Base-by-base conservation (phyloP, 2,888 invertebrate genomes). In the Brachyopa scutellaris region DNA sequence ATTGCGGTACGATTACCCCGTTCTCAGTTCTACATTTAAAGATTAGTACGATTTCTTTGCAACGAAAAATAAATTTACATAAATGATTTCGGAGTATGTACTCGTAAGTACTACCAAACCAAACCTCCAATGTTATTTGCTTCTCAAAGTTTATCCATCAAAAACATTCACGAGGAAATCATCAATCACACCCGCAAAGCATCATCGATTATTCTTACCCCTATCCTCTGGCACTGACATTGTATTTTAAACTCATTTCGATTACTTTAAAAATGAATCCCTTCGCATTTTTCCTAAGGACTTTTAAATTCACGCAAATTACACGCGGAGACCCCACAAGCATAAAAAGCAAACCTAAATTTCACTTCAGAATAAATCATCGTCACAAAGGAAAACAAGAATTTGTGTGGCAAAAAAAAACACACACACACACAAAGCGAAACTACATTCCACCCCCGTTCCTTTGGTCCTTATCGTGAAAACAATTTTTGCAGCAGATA, bases 301-400 rank as follows among this genome's bases (percentile, higher is more conserved):
- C 40, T 40, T 66, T 59, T 66, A 59, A 74, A 74, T 74, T 51
- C 33, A 74, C 57, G 40, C 57, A 74, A 74, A 74, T 66, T 74
- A 59, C 57, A 40, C 40, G 47, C 29, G 7, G 13, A 19, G 29
- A 55, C 33, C 21, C 40, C 40, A 55, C 13, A 49, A 61, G 61
- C 19, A 51, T 19, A 36, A 59, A 36, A 47, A 51, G 29, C 38
- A 66, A 74, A 59, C 66, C 66, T 66, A 74, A 74, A 74, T 74
- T 66, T 66, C 40, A 51, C 66, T 74, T 49, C 15, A 51, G 66
- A 74, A 66, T 74, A 74, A 74, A 74, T 74, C 74, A 74, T 64
- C 57, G 15, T 66, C 66, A 66, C 66, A 74, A 66, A 74, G 31
- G 57, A 57, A 47, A 57, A 38, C 49, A 49, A 29, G 55, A 64